phyloP scores from a whole-genome alignment of 2,888 invertebrate genomes.

The Carterocephalus palaemon region DNA sequence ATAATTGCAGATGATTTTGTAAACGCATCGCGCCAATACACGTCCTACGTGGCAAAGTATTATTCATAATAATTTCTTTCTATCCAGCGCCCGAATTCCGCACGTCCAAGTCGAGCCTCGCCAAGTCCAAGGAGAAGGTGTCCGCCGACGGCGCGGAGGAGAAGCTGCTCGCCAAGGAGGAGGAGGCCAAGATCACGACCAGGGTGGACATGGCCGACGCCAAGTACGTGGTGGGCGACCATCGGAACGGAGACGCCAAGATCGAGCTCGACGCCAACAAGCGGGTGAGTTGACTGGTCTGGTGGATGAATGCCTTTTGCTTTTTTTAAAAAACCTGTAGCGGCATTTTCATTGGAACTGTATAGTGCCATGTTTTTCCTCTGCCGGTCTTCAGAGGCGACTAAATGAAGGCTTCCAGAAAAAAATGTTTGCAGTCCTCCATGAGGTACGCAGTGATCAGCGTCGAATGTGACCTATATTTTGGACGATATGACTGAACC shows the following conservation, averaged over 20 bases:
- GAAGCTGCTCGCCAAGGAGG: conserved; percentile 81
- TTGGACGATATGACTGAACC: no score
- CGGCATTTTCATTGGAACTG: no score
- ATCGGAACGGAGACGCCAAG: conserved; percentile 92
- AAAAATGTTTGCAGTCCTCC: no score
- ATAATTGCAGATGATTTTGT: no score
- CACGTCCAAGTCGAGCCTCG: conserved; percentile 54
- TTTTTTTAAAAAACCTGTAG: background rate
- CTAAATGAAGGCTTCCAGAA: no score
- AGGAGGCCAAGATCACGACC: conserved; percentile 76
- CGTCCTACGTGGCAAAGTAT: no score
- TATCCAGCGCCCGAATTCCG: conserved; percentile 49
- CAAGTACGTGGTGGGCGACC: conserved; percentile 85
- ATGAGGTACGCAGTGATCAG: no score
- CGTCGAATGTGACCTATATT: no score
- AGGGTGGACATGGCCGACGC: conserved; percentile 83
- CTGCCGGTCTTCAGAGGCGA: no score
- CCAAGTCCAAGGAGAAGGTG: conserved; percentile 68
- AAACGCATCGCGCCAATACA: no score
- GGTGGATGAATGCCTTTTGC: background rate
- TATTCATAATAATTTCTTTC: no score
- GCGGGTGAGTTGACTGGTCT: conserved; percentile 58
- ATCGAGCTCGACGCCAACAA: conserved; percentile 87
- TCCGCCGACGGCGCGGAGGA: conserved; percentile 84
- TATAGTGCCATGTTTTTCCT: no score